Evolutionary conservation across 2,888 invertebrate genomes (phyloP).

Genomic region (Stegana nigrithorax): DNA sequence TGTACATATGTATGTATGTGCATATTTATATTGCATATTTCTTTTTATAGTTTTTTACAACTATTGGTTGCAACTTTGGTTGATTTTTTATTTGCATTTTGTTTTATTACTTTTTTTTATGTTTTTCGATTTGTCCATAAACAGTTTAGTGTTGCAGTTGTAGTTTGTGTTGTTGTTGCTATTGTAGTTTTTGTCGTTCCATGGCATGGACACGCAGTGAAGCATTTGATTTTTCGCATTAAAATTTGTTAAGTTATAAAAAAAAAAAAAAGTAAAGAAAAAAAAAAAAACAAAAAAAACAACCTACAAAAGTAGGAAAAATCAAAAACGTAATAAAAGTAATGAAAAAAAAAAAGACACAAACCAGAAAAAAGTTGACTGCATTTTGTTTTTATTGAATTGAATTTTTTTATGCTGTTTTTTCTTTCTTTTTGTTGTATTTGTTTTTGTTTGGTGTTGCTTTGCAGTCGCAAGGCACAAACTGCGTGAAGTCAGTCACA

Average conservation of each 20-base stretch:
- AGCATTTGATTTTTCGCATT: constrained; percentile 11
- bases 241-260: neutral
- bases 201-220: constrained; percentile 4
- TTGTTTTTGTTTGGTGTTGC: neutral
- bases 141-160: no score
- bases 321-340: no score
- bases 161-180: neutral
- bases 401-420: neutral
- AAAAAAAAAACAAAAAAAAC: no score
- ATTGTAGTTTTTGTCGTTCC: constrained; percentile 2
- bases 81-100: constrained; percentile 1
- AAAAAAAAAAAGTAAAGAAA: no score
- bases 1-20: neutral
- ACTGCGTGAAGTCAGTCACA: no score
- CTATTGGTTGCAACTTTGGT: neutral
- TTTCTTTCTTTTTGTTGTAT: neutral
- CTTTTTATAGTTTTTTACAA: neutral
- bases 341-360: no score
- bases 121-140: no score
- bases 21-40: neutral
- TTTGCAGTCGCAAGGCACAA: no score
- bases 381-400: neutral
- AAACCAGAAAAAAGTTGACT: no score
- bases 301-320: no score
- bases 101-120: neutral